Base-by-base conservation (phyloP, 1,140 invertebrate genomes). In the Drosophila simulans region DNA sequence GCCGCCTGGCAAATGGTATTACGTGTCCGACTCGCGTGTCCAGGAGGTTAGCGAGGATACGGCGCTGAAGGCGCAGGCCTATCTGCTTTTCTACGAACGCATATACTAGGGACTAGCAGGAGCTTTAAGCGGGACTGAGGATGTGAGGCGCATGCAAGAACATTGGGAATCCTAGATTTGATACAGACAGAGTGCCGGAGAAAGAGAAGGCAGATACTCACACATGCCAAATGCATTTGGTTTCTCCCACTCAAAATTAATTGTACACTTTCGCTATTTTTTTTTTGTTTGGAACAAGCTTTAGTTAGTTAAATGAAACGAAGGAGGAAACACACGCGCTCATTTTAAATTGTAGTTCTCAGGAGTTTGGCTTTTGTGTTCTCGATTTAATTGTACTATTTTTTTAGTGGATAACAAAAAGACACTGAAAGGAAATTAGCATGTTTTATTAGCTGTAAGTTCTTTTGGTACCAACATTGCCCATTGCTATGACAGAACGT, bases 11-110 rank as follows among this genome's bases (percentile, higher is more conserved):
- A 95, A 95, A 83, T 99, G 98, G 98, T 99, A 96, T 93, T 96
- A 96, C 91, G 95, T 99, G 45, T 99, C 98, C 60, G 98, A 99
- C 93, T 96, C 95, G 57, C 94, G 94, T 79, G 97, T 99, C 0
- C 94, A 93, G 31, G 95, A 97, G 92, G 96, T 97, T 5, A 94
- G 94, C 40, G 97, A 98, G 92, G 94, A 95, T 1, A 94, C 94
- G 53, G 98, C 99, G 42, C 93, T 98, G n/a, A 93, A 94, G 71
- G 95, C 95, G 40, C 96, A 99, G 93, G 98, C 98, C n/a, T 99
- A 99, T 93, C 94, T 99, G 43, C 94, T 99, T 15, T 99, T 99
- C 93, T 99, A 99, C 93, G 98, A 99, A 93, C 94, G 97, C 91
- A 95, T 97, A 86, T 93, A 95, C 86, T 96, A 95, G 48, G 35